Conservation (phyloP, 1,140 invertebrate genomes). For the Zaprionus capensis region DNA sequence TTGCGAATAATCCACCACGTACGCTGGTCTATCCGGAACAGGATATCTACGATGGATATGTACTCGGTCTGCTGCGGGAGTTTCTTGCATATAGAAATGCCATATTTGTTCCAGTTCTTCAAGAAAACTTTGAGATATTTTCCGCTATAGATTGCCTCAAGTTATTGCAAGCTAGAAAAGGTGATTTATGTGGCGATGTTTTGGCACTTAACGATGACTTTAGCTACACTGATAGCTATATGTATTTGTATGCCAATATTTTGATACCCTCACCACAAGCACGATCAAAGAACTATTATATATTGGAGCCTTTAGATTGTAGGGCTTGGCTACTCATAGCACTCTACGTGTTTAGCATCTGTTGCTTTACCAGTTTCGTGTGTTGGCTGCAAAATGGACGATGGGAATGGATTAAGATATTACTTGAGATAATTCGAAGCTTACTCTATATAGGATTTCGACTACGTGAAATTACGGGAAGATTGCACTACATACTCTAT, state of each 20-base stretch:
- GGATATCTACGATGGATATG: slow-evolving; percentile 36
- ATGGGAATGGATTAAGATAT: slow-evolving; percentile 8
- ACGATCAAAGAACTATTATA: slow-evolving; percentile 43
- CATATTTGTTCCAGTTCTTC: slow-evolving; percentile 25
- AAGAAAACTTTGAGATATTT: slow-evolving; percentile 14
- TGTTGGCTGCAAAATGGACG: slow-evolving; percentile 31
- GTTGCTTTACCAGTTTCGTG: slow-evolving; percentile 27
- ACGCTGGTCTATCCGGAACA: slow-evolving; percentile 29
- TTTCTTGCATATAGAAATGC: slow-evolving; percentile 32
- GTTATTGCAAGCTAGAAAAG: neutral
- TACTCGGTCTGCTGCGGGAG: slow-evolving; percentile 21
- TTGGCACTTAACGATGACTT: slow-evolving; percentile 17
- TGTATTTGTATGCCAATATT: slow-evolving; percentile 43
- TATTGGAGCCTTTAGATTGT: slow-evolving; percentile 25
- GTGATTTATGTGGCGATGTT: slow-evolving; percentile 41
- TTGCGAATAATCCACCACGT: slow-evolving; percentile 47
- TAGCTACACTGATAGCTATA: slow-evolving; percentile 43
- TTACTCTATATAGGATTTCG: slow-evolving; percentile 16
- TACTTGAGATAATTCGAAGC: slow-evolving; percentile 28
- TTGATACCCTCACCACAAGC: slow-evolving; percentile 21
- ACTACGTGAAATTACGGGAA: slow-evolving; percentile 12
- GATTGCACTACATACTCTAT: slow-evolving; percentile 30
- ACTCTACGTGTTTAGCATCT: slow-evolving; percentile 14
- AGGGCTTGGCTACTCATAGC: slow-evolving; percentile 25
- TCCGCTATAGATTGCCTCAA: slow-evolving; percentile 34